Percentiles rank a stretch among this genome's conserved stretches.
Conservation (phyloP, 2,888 invertebrate genomes). For the Brachylomia viminalis region DNA sequence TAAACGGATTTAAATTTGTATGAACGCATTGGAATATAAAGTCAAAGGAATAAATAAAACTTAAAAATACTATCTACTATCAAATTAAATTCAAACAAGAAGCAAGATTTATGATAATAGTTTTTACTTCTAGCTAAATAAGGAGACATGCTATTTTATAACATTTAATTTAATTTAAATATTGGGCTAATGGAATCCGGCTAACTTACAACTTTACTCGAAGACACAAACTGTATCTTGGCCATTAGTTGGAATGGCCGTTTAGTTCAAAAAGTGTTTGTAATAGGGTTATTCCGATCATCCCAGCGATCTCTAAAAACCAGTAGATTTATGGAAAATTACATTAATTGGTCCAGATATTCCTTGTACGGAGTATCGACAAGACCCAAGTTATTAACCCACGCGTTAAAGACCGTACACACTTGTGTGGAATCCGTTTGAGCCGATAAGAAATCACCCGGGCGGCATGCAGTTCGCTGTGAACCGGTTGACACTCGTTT, state of each 20-base stretch:
- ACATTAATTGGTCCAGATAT: constrained; percentile 72
- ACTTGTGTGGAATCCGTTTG: constrained; percentile 20
- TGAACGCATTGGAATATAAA: not conserved
- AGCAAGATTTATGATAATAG: constrained; percentile 31
- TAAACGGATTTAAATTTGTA: constrained; percentile 29
- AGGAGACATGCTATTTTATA: not conserved
- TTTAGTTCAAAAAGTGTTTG: constrained; percentile 43
- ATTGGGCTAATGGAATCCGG: constrained; percentile 7
- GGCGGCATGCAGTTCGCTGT: not conserved
- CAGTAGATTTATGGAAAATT: constrained; percentile 69
- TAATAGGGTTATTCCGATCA: constrained; percentile 25
- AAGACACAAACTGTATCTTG: constrained; percentile 24
- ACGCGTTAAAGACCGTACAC: constrained; percentile 17
- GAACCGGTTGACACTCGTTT: constrained; percentile 6
- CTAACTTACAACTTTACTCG: constrained; percentile 18
- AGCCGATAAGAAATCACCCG: constrained; percentile 13
- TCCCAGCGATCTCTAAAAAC: constrained; percentile 49
- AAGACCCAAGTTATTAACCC: constrained; percentile 59
- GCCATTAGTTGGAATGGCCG: constrained; percentile 15
- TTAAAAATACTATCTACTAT: not conserved
- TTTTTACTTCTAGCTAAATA: constrained; percentile 7
- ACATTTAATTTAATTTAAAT: constrained; percentile 15
- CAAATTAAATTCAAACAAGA: constrained; percentile 9
- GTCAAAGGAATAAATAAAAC: not conserved
- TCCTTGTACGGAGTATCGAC: constrained; percentile 60